Conservation (phyloP, 2,113 vertebrate genomes). For the Alaudala cheleensis region DNA sequence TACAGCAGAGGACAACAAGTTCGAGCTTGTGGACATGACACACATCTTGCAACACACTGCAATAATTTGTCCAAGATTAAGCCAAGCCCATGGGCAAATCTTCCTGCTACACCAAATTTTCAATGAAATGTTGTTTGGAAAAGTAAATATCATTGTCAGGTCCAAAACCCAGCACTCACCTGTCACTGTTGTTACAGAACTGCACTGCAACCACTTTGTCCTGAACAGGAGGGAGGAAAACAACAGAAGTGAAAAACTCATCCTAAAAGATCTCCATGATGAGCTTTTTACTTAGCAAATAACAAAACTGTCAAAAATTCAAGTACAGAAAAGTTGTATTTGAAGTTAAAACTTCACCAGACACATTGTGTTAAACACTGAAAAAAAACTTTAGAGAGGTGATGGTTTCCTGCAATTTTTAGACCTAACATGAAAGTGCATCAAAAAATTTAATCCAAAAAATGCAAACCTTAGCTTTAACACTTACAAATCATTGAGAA, state of each 20-base stretch:
- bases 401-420: background rate
- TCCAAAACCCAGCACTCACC: constrained; percentile 74
- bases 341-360: background rate
- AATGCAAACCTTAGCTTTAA: background rate
- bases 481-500: background rate
- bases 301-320: rapidly evolving
- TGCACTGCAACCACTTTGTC: constrained; percentile 97
- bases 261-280: background rate
- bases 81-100: background rate
- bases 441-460: background rate
- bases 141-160: background rate
- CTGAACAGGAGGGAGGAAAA: constrained; percentile 64
- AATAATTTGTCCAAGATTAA: background rate
- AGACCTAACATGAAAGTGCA: background rate
- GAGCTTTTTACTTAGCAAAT: background rate
- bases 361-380: background rate
- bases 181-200: constrained; percentile 95
- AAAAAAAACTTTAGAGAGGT: background rate
- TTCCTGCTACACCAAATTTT: background rate
- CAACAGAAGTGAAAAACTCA: background rate
- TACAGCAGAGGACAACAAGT: background rate
- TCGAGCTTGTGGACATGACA: background rate
- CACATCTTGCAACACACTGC: background rate
- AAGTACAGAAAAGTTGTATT: background rate
- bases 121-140: background rate